Conservation (phyloP, 2,888 invertebrate species). For the Hirtodrosophila confusa region DNA sequence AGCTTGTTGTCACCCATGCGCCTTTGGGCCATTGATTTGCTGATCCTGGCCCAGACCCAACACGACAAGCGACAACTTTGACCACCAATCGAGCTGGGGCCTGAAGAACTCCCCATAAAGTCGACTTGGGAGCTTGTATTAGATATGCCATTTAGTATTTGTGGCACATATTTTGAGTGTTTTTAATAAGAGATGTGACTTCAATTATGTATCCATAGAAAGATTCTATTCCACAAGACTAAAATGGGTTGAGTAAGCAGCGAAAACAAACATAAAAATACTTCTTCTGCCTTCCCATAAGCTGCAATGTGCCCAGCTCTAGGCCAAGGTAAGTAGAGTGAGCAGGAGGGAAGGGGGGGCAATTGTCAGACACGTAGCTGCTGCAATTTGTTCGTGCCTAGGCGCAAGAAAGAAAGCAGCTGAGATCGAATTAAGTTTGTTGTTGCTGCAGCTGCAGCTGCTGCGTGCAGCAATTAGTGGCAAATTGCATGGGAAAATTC, state of each 20-base stretch:
- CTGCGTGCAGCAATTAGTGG: constrained; percentile 77
- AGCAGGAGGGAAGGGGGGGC: neutral
- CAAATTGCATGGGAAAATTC: constrained; percentile 77
- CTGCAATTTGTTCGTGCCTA: constrained; percentile 57
- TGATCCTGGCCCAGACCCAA: constrained; percentile 28
- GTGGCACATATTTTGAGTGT: too few species aligned
- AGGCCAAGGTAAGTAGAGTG: neutral
- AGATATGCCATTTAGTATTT: too few species aligned
- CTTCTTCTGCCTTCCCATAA: too few species aligned
- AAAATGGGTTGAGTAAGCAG: neutral
- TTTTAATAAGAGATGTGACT: too few species aligned
- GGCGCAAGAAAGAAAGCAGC: constrained; percentile 63
- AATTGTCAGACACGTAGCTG: constrained; percentile 47
- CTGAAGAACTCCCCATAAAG: neutral
- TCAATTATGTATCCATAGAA: too few species aligned
- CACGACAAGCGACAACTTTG: constrained; percentile 71
- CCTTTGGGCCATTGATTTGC: constrained; percentile 61
- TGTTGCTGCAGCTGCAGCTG: constrained; percentile 27
- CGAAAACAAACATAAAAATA: neutral
- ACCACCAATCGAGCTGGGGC: constrained; percentile 48
- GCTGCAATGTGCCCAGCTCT: neutral
- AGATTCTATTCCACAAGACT: too few species aligned
- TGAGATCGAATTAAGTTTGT: constrained; percentile 12
- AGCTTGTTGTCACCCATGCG: constrained; percentile 68
- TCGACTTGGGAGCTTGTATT: too few species aligned